Base-by-base conservation (phyloP, 2,888 invertebrate genomes). In the Drosophila kambysellisi region DNA sequence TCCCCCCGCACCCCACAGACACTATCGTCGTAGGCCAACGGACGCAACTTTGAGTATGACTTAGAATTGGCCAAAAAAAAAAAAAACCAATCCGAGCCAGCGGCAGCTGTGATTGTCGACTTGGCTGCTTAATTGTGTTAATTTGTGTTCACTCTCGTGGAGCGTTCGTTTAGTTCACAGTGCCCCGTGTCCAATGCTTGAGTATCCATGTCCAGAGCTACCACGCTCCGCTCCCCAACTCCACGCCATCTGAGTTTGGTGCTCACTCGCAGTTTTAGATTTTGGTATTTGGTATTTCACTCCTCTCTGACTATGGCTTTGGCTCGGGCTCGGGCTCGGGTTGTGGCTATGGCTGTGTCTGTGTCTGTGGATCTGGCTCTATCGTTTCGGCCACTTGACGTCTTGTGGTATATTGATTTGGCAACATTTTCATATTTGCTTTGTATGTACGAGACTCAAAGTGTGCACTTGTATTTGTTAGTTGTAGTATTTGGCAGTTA, bases 361-460 rank as follows among this genome's bases (percentile, higher is more conserved):
- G 8, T 39, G 39, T 15, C 37, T 17, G 1, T 37, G 37, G 39
- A 8, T 39, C 4, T 8, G 46, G 9, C 60, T 74, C 20, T 17
- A 57, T 33, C 52, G 58, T 52, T 66, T 75, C 12, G 54, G 81
- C 64, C 76, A 71, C 73, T 79, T 74, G 71, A 66, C 56, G 60
- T 75, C 74, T 82, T 73, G 70, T 72, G 62, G 70, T 70, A 68
- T 75, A 82, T 82, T 89, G 85, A 90, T 88, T 83, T 89, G 83
- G 88, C 82, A 91, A 85, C 76, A 83, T 84, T 88, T 88, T 83
- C 78, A 83, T 89, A 81, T 88, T 88, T 88, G 72, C 84, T 79
- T 81, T 81, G 59, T 81, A 57, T 74, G 74, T 62, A 61, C 64
- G 56, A 51, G 72, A 75, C 61, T 60, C 63, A 57, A 78, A 78